Evolutionary conservation across 2,113 vertebrate species (phyloP).

Genomic region (Toxotes jaculatrix): DNA sequence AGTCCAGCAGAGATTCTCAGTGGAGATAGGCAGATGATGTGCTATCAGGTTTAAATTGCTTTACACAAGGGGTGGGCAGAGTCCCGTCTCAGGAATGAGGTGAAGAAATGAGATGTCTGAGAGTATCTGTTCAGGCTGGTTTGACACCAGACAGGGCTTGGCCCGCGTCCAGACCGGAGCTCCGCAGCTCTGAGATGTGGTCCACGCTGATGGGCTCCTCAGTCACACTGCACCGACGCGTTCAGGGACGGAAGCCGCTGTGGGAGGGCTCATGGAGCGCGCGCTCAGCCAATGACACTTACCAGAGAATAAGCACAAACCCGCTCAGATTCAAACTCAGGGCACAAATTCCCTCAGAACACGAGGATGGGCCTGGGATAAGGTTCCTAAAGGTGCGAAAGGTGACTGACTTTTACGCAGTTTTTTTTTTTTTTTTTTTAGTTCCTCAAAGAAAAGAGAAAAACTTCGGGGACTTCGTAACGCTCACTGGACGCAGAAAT

Average conservation of each 20-base stretch:
- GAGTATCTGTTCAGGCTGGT: conserved; percentile 85
- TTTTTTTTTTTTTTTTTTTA: no score
- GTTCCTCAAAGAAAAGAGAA: no score
- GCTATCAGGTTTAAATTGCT: conserved; percentile 81
- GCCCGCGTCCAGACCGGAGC: conserved; percentile 73
- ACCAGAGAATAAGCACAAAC: not conserved
- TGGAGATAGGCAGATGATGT: conserved; percentile 67
- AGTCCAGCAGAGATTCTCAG: conserved; percentile 57
- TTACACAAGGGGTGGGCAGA: conserved; percentile 78
- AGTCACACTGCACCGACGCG: conserved; percentile 31
- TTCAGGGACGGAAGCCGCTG: conserved; percentile 18
- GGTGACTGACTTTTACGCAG: no score
- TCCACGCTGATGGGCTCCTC: conserved; percentile 53
- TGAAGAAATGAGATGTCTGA: conserved; percentile 82
- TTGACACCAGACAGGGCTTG: conserved; percentile 82
- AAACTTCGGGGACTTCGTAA: no score
- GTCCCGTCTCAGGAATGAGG: conserved; percentile 81
- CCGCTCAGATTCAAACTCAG: not conserved
- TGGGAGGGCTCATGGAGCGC: not conserved
- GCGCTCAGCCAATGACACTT: not conserved
- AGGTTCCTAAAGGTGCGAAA: no score
- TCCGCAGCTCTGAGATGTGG: conserved; percentile 57
- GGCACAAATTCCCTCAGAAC: no score
- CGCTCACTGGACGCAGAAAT: no score
- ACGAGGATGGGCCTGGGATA: no score